phyloP scores from a whole-genome alignment of 2,797 vertebrate species.

The Diplodus sargus region DNA sequence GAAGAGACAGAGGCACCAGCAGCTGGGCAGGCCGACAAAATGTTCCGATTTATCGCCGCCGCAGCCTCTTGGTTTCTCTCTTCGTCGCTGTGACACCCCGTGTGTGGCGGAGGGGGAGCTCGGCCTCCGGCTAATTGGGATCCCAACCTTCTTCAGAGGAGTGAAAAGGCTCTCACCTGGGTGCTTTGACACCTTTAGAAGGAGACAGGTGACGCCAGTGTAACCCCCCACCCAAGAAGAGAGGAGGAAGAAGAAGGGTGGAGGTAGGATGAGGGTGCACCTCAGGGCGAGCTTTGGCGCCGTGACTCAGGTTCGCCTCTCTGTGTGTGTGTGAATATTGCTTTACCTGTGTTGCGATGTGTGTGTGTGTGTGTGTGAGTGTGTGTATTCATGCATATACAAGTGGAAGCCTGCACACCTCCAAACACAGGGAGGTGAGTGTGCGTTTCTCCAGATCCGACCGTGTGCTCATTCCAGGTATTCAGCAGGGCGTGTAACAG shows the following conservation, averaged over 20 bases:
- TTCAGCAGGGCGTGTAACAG: constrained; percentile 54
- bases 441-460: constrained; percentile 21
- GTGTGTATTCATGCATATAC: constrained; percentile 41
- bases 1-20: constrained; percentile 18
- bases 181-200: constrained; percentile 68
- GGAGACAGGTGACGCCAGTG: constrained; percentile 66
- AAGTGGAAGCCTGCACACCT: constrained; percentile 62
- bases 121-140: constrained; percentile 63
- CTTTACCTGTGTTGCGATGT: constrained; percentile 36
- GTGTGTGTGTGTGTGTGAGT: constrained; percentile 17
- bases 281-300: constrained; percentile 61
- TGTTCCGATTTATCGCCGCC: neutral
- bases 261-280: constrained; percentile 52
- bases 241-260: constrained; percentile 4
- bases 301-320: constrained; percentile 52
- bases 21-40: constrained; percentile 9
- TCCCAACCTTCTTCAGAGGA: constrained; percentile 55
- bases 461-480: constrained; percentile 37
- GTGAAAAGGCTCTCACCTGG: constrained; percentile 33
- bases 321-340: constrained; percentile 43
- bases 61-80: constrained; percentile 11
- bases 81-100: constrained; percentile 38
- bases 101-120: constrained; percentile 2
- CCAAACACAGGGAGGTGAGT: constrained; percentile 24
- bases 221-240: constrained; percentile 51